Evolutionary conservation across 2,888 invertebrate genomes (phyloP).

Genomic region (Metacarcinus magister): DNA sequence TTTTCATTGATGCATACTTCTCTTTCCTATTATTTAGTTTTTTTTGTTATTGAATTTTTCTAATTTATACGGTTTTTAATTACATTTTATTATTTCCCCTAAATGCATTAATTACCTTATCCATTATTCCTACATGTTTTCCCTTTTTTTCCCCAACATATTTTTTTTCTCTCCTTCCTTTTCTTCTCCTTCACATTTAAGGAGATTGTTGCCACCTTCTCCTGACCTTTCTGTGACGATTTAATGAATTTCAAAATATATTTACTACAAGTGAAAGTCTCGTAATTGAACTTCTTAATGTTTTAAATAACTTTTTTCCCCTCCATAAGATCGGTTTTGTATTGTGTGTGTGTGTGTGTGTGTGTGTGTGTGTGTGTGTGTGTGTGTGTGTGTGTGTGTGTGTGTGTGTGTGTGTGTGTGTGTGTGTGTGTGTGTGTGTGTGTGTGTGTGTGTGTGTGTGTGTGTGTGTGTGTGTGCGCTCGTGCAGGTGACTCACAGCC

Average conservation of each 20-base stretch:
- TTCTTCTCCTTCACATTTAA: neutral
- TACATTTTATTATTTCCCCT: neutral
- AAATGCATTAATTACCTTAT: neutral
- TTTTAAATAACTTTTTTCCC: neutral
- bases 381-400: neutral
- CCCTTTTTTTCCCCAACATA: neutral
- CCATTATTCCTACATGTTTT: neutral
- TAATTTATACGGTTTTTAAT: neutral
- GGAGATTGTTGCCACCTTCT: neutral
- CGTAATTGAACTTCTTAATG: neutral
- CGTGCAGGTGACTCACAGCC: neutral
- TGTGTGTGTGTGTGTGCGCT: neutral
- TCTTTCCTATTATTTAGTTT: neutral
- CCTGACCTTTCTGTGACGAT: neutral
- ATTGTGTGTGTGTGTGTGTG: neutral
- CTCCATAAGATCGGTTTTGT: neutral
- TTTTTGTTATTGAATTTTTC: neutral
- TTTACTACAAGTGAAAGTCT: neutral
- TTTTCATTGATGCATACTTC: neutral
- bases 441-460: constrained; percentile 40
- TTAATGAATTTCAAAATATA: constrained; percentile 10
- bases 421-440: constrained; percentile 48
- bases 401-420: constrained; percentile 48
- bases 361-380: too few relatives aligned
- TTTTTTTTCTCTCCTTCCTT: neutral